Conservation (phyloP, 2,797 vertebrate species). For the Pseudomugil gertrudae region DNA sequence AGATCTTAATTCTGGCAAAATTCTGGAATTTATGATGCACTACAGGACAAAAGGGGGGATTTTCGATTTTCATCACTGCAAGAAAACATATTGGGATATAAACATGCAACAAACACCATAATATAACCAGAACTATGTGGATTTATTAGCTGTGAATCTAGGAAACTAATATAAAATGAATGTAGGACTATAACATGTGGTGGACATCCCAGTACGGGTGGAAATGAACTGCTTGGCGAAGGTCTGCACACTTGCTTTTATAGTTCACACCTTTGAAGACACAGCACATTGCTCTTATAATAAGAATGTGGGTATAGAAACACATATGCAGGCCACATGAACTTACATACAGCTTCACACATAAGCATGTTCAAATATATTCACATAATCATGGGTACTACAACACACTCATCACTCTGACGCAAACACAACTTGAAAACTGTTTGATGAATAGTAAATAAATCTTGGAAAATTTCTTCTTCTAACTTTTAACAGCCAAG, state of each 20-base stretch:
- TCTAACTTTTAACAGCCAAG: not conserved
- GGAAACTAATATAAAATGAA: too few species aligned
- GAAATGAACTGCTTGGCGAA: too few species aligned
- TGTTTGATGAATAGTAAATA: not conserved
- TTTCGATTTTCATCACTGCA: too few species aligned
- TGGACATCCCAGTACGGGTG: too few species aligned
- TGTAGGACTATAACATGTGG: too few species aligned
- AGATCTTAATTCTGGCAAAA: too few species aligned
- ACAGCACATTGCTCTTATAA: not conserved
- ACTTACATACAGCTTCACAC: not conserved
- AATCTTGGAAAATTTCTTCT: not conserved
- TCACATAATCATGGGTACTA: constrained; percentile 22
- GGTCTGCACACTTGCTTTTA: constrained; percentile 16
- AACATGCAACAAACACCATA: too few species aligned
- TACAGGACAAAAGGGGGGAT: too few species aligned
- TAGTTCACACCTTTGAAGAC: constrained; percentile 15
- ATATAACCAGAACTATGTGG: too few species aligned
- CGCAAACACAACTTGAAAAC: constrained; percentile 6
- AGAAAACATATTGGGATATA: too few species aligned
- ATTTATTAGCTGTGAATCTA: too few species aligned
- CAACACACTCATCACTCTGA: not conserved
- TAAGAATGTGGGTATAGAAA: constrained; percentile 1
- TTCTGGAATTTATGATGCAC: too few species aligned
- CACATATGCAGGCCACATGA: not conserved
- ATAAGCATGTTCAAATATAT: constrained; percentile 14